These are phyloP conservation scores for chimpanzee (Pan troglodytes) DNA, from an alignment of 2,113 vertebrate genomes.

Conservation along the genomic window DNA sequence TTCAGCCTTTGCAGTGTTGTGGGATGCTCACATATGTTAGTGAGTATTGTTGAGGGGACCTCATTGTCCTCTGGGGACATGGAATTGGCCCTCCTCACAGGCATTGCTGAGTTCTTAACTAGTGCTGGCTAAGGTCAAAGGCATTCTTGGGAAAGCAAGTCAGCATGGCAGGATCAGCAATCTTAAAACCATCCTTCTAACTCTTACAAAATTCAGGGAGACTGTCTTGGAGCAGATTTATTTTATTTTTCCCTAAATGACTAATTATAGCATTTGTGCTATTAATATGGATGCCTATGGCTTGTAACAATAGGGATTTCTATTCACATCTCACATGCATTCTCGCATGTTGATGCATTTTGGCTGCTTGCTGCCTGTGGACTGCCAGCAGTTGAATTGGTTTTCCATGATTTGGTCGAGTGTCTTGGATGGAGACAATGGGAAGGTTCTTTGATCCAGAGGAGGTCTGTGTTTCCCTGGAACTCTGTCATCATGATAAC, in stretches of 20 bases:
- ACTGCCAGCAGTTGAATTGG: neutral
- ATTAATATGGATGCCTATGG: conserved; percentile 5
- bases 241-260: conserved; percentile 48
- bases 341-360: neutral
- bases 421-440: neutral
- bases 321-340: neutral
- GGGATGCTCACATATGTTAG: neutral
- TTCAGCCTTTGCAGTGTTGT: neutral
- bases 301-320: conserved; percentile 42
- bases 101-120: neutral
- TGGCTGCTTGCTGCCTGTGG: neutral
- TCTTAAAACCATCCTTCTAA: conserved; percentile 19
- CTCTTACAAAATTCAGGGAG: neutral
- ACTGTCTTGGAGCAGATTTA: conserved; percentile 35
- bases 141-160: conserved; percentile 35
- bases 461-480: neutral
- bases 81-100: neutral
- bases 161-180: neutral
- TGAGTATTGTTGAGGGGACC: neutral
- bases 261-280: conserved; percentile 45
- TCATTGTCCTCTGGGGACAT: neutral
- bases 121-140: neutral
- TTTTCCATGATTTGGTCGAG: conserved; percentile 15
- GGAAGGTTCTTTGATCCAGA: conserved; percentile 22
- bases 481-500: neutral